Base-by-base conservation (phyloP, 2,888 invertebrate species). In the Cephus pygmeus region DNA sequence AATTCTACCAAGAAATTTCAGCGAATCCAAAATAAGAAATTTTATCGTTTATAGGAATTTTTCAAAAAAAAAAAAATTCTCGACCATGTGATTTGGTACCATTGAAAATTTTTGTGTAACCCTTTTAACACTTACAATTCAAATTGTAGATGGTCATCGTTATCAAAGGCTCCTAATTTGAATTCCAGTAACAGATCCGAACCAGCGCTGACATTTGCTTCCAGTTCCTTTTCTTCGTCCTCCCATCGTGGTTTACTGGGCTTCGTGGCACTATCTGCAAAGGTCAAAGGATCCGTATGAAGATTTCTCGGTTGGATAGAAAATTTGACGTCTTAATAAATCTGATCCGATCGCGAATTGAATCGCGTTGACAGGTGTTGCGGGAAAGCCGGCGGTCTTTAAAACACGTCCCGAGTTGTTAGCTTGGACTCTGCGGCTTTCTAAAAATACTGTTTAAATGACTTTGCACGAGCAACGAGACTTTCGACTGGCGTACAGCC, bases 401-500 rank as follows among this genome's bases (percentile, higher is more conserved):
- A 11, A 71, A 77, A 81, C 75, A 77, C 71, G 77, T 75, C 40
- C 23, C 75, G 77, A 40, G 71, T 75, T 81, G 81, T 81, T 80
- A 81, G 81, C 85, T 87, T 85, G 87, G 86, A 85, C 84, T 85
- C 84, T 86, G 87, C 85, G 87, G 86, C 83, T 81, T 81, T 84
- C 88, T 88, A 89, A 88, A 89, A 88, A 88, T 89, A 88, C 79
- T 77, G 79, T 85, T 84, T 82, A 86, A 87, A 87, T 84, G 85
- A 86, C 85, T 85, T 80, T 82, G 82, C 80, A 81, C 79, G 76
- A 79, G 76, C 76, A 74, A 76, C 71, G 71, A 71, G 71, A 71
- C 71, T 31, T 23, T 31, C 71, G 71, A 56, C 56, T 23, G 56
- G 56, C 56, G 56, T 56, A 56, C 23, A 56, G 56, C 23, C 56